These are phyloP conservation scores for Triops longicaudatus DNA, from an alignment of 1,140 invertebrate species.

Conservation along the genomic window DNA sequence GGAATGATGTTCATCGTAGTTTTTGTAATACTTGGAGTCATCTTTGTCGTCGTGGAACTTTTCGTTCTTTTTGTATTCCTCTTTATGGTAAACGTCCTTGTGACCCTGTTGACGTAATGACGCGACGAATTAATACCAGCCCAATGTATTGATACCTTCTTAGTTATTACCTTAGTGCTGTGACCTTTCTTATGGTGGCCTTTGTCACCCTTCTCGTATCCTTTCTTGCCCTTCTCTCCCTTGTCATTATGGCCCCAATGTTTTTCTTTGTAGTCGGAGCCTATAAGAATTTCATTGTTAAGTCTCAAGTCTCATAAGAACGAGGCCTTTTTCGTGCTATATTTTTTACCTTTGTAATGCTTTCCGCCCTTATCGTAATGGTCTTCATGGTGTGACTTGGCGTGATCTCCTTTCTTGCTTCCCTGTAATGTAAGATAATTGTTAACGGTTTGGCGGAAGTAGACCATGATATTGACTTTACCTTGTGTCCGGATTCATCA, in stretches of 20 bases:
- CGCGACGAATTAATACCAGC: background rate
- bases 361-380: constrained; percentile 29
- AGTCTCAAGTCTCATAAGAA: no score
- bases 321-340: constrained; percentile 3
- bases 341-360: constrained; percentile 23
- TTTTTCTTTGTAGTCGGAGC: constrained; percentile 30
- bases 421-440: background rate
- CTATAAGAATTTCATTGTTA: constrained; percentile 3
- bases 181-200: constrained; percentile 32
- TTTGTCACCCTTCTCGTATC: constrained; percentile 31
- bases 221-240: constrained; percentile 32
- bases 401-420: background rate
- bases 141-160: background rate
- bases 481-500: background rate
- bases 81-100: constrained; percentile 33
- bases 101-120: constrained; percentile 26
- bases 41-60: constrained; percentile 32
- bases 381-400: background rate
- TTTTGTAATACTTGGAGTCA: constrained; percentile 29
- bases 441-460: background rate
- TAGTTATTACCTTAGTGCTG: constrained; percentile 30
- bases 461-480: background rate
- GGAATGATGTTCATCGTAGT: constrained; percentile 30
- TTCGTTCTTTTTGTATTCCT: constrained; percentile 32
- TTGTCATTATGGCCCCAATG: constrained; percentile 30